Conservation (phyloP, 2,113 vertebrate genomes). For the Sinocyclocheilus maitianheensis region DNA sequence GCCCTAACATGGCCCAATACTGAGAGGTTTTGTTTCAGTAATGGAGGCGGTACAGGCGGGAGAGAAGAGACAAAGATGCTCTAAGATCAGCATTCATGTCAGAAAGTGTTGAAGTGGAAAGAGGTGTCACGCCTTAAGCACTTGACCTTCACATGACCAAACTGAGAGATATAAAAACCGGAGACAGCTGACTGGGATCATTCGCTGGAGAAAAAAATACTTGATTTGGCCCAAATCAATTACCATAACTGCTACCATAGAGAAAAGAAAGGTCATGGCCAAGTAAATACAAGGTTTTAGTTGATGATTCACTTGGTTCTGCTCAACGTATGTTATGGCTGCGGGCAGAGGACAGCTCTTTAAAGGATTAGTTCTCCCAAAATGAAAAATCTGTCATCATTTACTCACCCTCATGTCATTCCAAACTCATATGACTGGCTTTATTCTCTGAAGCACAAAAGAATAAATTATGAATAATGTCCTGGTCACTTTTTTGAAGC, state of each 20-base stretch:
- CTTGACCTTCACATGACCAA: conserved; percentile 53
- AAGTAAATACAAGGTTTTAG: conserved; percentile 31
- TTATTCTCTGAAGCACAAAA: background rate
- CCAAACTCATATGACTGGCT: conserved; percentile 3
- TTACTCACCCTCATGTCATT: conserved; percentile 7
- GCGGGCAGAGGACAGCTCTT: background rate
- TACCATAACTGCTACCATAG: conserved; percentile 33
- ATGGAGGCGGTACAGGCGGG: conserved; percentile 26
- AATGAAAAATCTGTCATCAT: conserved; percentile 26
- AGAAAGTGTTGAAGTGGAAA: conserved; percentile 55
- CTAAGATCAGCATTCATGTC: conserved; percentile 47
- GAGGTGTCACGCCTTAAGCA: conserved; percentile 44
- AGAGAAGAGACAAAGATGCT: conserved; percentile 33
- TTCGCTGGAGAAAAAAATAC: background rate
- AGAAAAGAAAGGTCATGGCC: conserved; percentile 26
- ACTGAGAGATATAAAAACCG: conserved; percentile 40
- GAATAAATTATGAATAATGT: background rate
- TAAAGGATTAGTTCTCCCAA: conserved; percentile 32
- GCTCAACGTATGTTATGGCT: conserved; percentile 13
- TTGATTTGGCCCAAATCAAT: conserved; percentile 45
- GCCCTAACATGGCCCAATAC: conserved; percentile 1
- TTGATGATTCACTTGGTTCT: conserved; percentile 23
- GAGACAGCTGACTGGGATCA: conserved; percentile 38
- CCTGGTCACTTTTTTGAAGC: background rate
- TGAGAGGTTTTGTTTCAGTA: conserved; percentile 34